Conservation (phyloP, 2,113 vertebrate species). For the Marmota flaviventris region DNA sequence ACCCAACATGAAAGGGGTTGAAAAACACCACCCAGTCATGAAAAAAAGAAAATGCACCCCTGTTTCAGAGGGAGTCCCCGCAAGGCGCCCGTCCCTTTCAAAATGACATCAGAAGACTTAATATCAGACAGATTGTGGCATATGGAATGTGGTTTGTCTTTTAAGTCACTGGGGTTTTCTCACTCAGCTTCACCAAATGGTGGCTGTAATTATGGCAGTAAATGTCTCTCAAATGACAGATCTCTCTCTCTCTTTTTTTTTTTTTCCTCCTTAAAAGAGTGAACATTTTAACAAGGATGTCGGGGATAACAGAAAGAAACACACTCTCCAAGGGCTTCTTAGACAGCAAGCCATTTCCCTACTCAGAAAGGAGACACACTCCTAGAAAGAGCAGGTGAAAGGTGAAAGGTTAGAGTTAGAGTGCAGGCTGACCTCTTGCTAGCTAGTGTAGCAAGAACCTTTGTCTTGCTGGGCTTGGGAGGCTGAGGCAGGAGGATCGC, state of each 20-base stretch:
- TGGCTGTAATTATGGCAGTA: slow-evolving; percentile 65
- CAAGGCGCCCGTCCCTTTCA: background rate
- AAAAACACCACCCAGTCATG: background rate
- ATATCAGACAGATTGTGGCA: slow-evolving; percentile 51
- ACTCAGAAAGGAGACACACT: background rate
- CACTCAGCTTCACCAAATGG: slow-evolving; percentile 47
- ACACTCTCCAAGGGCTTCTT: background rate
- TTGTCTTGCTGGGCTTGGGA: background rate
- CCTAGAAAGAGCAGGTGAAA: background rate
- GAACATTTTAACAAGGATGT: slow-evolving; percentile 57
- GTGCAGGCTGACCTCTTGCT: background rate
- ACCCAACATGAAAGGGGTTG: background rate
- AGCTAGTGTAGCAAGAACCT: background rate
- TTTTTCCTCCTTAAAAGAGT: background rate
- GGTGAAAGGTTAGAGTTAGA: background rate
- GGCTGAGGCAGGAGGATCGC: no score
- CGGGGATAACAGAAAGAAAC: background rate
- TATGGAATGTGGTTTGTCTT: slow-evolving; percentile 49
- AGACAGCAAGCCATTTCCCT: background rate
- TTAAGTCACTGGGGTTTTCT: slow-evolving; percentile 59
- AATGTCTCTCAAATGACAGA: slow-evolving; percentile 58
- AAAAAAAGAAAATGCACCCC: background rate
- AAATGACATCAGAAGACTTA: slow-evolving; percentile 46
- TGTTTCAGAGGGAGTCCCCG: background rate
- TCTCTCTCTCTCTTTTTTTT: background rate